Percentiles rank a stretch among this genome's conserved stretches.
These are phyloP conservation scores for Martes martes DNA, from an alignment of 2,113 vertebrate species.

Conservation along the genomic window DNA sequence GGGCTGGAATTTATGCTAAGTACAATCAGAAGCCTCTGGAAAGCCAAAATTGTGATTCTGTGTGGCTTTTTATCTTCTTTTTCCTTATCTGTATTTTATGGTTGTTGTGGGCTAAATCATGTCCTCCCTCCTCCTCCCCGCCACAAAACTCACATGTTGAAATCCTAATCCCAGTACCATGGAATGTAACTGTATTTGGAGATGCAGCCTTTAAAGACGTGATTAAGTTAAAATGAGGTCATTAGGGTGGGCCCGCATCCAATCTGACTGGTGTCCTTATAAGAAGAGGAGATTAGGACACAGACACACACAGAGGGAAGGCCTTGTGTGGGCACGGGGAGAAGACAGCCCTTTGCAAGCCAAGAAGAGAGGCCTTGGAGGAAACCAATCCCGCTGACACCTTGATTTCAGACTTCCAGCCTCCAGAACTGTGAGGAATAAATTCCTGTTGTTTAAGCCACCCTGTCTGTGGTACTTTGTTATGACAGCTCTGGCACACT, in stretches of 20 bases:
- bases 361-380: neutral
- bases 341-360: rapidly evolving
- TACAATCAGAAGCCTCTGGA: neutral
- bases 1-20: neutral
- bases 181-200: neutral
- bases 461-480: neutral
- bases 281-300: neutral
- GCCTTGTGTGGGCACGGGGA: neutral
- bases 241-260: neutral
- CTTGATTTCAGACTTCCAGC: neutral
- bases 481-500: neutral
- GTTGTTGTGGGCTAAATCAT: neutral
- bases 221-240: neutral
- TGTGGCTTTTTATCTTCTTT: neutral
- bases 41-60: neutral
- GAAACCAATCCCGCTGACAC: neutral
- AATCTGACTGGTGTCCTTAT: neutral
- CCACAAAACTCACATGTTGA: neutral
- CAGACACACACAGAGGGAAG: neutral
- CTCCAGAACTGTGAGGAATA: neutral
- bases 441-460: neutral
- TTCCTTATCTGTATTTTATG: neutral
- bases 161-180: neutral
- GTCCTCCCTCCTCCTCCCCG: rapidly evolving
- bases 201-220: neutral